Base-by-base conservation (phyloP, 2,797 vertebrate genomes). In the Remorina albescens region DNA sequence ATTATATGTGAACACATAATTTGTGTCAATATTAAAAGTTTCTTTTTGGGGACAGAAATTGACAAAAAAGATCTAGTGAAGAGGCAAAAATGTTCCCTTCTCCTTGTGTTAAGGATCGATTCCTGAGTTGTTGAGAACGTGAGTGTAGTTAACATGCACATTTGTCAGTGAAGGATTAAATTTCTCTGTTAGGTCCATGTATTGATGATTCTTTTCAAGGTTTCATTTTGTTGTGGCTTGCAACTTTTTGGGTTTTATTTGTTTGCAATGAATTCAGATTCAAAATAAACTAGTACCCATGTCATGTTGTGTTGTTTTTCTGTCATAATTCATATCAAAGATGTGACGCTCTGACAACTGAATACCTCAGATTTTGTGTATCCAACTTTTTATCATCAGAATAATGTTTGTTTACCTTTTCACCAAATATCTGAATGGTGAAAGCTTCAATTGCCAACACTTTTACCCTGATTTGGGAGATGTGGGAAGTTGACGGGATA, bases 1-100 rank as follows among this genome's bases (percentile, higher is more conserved):
- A 39, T 42, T 53, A 6, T 36, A 28, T 37, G 39, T 68, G 41
- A 60, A 39, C 42, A 58, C n/a, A 49, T 59, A 23, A 39, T 64
- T 23, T 37, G 26, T 54, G 65, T 15, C 28, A n/a, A 12, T 34
- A 37, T 15, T 21, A 12, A 69, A 41, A 10, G 13, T 34, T 53
- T 16, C 34, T 44, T 34, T 5, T 28, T 34, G 10, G 18, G 2
- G 7, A 9, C 3, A 10, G 28, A 21, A 3, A 28, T 56, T 6
- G 11, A 34, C 44, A 30, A 12, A 9, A 36, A 23, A 5, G 10
- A 42, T 41, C 6, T 21, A n/a, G 4, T 28, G 32, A 28, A 19
- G 26, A 53, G 28, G 15, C 19, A 44, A 15, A 30, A n/a, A 50
- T 26, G 15, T 7, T 19, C 36, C 21, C 6, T 9, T 18, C 21